These are phyloP conservation scores for Drosophila nikananu DNA, from an alignment of 1,140 invertebrate species.

Conservation along the genomic window DNA sequence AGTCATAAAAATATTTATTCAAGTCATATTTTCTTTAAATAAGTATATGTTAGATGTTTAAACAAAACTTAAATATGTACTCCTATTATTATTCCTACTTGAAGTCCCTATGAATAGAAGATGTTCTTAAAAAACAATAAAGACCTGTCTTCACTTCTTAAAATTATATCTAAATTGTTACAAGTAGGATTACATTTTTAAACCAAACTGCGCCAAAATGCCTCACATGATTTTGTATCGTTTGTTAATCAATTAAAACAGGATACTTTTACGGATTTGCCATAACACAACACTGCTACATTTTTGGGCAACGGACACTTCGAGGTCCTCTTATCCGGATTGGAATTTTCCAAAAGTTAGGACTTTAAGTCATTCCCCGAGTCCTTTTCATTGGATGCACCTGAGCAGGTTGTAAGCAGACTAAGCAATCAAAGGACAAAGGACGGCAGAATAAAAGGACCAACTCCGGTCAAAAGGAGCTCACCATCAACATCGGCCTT, in stretches of 20 bases:
- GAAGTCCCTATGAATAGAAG: no score
- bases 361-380: slow-evolving; percentile 24
- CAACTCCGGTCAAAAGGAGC: slow-evolving; percentile 11
- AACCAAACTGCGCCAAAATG: neutral
- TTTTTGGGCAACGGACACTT: slow-evolving; percentile 11
- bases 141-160: neutral
- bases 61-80: no score
- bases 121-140: no score
- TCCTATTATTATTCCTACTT: no score
- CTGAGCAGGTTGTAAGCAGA: slow-evolving; percentile 30
- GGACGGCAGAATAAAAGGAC: slow-evolving; percentile 32
- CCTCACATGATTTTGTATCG: no score
- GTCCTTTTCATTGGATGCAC: slow-evolving; percentile 36
- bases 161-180: neutral
- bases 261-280: neutral
- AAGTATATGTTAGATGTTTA: neutral
- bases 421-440: slow-evolving; percentile 34
- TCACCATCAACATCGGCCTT: slow-evolving; percentile 13
- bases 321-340: slow-evolving; percentile 8
- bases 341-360: slow-evolving; percentile 28
- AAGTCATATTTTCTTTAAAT: no score
- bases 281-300: neutral
- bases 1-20: no score
- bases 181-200: neutral
- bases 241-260: neutral